Percentiles rank a stretch among this genome's conserved stretches.
Evolutionary conservation across 2,888 invertebrate species (phyloP).

Genomic region (Lutraria lutraria): DNA sequence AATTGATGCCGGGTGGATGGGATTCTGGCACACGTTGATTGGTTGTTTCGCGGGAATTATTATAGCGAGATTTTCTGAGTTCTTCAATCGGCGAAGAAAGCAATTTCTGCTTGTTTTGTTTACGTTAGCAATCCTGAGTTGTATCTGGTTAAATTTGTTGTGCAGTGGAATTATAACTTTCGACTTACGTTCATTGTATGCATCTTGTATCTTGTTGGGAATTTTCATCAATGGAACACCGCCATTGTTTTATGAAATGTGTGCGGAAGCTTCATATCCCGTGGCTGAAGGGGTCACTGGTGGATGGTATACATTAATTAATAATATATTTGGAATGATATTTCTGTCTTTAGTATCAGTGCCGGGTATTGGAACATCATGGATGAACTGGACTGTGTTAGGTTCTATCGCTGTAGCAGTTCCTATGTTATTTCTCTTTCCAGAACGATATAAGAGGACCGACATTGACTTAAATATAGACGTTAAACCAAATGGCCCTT

Average conservation of each 20-base stretch:
- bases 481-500: neutral
- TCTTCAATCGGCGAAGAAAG: slow-evolving; percentile 55
- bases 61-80: slow-evolving; percentile 52
- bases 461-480: slow-evolving; percentile 47
- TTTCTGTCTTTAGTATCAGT: slow-evolving; percentile 53
- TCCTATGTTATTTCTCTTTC: slow-evolving; percentile 48
- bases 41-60: slow-evolving; percentile 59
- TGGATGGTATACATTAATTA: slow-evolving; percentile 48
- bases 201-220: slow-evolving; percentile 56
- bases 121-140: slow-evolving; percentile 27
- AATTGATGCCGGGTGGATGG: slow-evolving; percentile 64
- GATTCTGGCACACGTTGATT: slow-evolving; percentile 57
- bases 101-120: slow-evolving; percentile 41
- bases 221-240: slow-evolving; percentile 55
- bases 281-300: slow-evolving; percentile 62
- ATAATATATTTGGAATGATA: slow-evolving; percentile 31
- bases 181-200: slow-evolving; percentile 50
- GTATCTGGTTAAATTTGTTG: slow-evolving; percentile 58
- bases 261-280: slow-evolving; percentile 58
- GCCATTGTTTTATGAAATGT: slow-evolving; percentile 61
- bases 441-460: slow-evolving; percentile 56
- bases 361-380: slow-evolving; percentile 45
- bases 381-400: slow-evolving; percentile 64
- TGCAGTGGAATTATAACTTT: slow-evolving; percentile 33
- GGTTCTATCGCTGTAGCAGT: slow-evolving; percentile 44